Conservation (phyloP, 2,797 vertebrate species). For the Gobionotothen gibberifrons region DNA sequence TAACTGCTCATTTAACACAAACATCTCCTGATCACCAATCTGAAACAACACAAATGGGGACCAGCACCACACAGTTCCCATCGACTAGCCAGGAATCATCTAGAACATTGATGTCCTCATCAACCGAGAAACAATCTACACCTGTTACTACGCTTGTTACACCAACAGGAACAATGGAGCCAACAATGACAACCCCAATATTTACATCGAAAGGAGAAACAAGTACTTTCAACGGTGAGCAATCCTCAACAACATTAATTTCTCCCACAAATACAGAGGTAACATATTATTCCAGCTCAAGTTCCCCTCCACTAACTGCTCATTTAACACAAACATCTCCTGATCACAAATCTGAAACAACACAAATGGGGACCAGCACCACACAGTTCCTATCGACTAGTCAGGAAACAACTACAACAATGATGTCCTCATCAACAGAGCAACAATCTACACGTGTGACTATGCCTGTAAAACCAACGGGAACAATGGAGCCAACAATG, state of each 20-base stretch:
- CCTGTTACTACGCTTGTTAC: too few relatives aligned
- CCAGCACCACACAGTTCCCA: accelerated
- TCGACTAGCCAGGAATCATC: neutral
- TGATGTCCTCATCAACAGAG: neutral
- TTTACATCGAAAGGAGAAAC: neutral
- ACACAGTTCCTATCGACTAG: neutral
- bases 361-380: too few relatives aligned
- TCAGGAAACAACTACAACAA: neutral
- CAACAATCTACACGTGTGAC: neutral
- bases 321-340: neutral
- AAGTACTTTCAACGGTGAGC: neutral
- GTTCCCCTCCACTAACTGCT: accelerated
- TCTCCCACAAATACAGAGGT: accelerated
- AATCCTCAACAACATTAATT: neutral
- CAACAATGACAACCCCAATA: neutral
- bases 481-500: neutral
- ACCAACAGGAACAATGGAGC: neutral
- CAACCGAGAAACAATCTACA: neutral
- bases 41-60: neutral
- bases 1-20: neutral
- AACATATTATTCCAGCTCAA: neutral
- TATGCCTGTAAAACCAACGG: too few relatives aligned
- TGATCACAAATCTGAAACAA: neutral
- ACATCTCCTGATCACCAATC: neutral
- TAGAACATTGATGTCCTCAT: neutral